Evolutionary conservation across 2,888 invertebrate genomes (phyloP).

Genomic region (Philaethria dido): DNA sequence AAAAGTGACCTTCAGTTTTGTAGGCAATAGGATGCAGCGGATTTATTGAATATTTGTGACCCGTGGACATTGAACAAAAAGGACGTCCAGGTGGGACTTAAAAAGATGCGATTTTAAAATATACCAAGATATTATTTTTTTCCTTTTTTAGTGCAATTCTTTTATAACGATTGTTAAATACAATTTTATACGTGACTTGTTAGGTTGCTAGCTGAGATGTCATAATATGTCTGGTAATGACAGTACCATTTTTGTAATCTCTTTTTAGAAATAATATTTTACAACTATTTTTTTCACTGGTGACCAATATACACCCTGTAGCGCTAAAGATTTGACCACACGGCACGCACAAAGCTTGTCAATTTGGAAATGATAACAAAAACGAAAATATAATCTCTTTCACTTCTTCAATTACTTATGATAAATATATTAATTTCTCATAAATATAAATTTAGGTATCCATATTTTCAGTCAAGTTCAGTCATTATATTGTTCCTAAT

Average conservation of each 20-base stretch:
- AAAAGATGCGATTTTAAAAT: constrained; percentile 54
- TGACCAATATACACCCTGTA: constrained; percentile 69
- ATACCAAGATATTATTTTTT: constrained; percentile 32
- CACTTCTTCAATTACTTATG: too few relatives aligned
- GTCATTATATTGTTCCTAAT: background rate
- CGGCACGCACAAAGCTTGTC: constrained; percentile 6
- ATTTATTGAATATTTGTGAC: constrained; percentile 77
- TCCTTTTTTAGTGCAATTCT: constrained; percentile 34
- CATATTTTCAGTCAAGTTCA: background rate
- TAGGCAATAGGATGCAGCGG: constrained; percentile 73
- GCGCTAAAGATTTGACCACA: constrained; percentile 60
- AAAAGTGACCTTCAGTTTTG: constrained; percentile 77
- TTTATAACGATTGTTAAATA: constrained; percentile 29
- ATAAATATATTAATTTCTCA: background rate
- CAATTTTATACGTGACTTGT: background rate
- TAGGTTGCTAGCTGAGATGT: background rate
- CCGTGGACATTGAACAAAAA: constrained; percentile 73
- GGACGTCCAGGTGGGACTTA: constrained; percentile 74
- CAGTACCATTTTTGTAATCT: constrained; percentile 7
- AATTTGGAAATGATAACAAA: background rate
- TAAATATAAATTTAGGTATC: background rate
- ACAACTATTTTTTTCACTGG: constrained; percentile 24
- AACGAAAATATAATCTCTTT: too few relatives aligned
- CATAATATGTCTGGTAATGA: constrained; percentile 12
- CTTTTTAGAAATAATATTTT: constrained; percentile 25